Base-by-base conservation (phyloP, 2,113 vertebrate species). In the Hyaena hyaena region DNA sequence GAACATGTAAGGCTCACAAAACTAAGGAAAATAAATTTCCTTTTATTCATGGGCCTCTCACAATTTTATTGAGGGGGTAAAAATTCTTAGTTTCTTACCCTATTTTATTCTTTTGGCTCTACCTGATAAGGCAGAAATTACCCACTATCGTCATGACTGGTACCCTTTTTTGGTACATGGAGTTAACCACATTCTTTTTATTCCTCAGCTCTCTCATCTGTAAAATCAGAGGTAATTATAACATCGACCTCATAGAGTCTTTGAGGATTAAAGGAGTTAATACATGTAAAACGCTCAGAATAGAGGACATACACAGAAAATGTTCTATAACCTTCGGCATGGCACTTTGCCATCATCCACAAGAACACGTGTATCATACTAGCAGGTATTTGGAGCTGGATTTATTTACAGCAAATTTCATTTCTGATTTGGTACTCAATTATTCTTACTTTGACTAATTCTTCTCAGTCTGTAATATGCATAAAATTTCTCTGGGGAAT, bases 1-100 rank as follows among this genome's bases (percentile, higher is more conserved):
- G 53, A 92, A 50, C 23, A 69, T 24, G 8, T 10, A 19, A 92
- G 16, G 53, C 53, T 73, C 33, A 88, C 58, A 95, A 73, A 92
- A 92, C 86, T 61, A n/a, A 89, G 31, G 88, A 26, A 71, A 87
- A 94, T 58, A 82, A 58, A 69, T 74, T 73, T 79, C 48, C 50
- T 87, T 14, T 77, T 55, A 19, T 66, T 88, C 23, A 23, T 74
- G 17, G 63, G n/a, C 61, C 66, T 76, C 71, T 84, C 26, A 45
- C 43, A 80, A 68, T 83, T 86, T 96, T 45, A 65, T 2, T 91
- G 93, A 95, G 61, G 35, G 19, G 77, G 7, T 89, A 88, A 83
- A n/a, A 65, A 24, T 43, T 26, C 79, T 68, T 91, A 9, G 48
- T 79, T 86, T 68, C 63, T 93, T 77, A 79, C 1, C 6, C 19